phyloP scores from a whole-genome alignment of 2,888 invertebrate species.

The Hemithea aestivaria region DNA sequence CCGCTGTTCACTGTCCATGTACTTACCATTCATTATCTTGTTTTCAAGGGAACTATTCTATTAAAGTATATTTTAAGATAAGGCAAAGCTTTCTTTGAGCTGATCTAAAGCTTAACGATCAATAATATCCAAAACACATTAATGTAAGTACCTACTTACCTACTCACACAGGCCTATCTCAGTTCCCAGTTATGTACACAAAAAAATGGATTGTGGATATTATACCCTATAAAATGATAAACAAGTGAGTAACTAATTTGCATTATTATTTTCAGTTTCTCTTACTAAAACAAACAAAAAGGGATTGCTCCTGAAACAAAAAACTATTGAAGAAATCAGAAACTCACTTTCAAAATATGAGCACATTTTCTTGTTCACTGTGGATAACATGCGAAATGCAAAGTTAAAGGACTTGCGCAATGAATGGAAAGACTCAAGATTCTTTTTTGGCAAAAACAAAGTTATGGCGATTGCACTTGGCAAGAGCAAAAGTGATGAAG shows the following conservation, averaged over 20 bases:
- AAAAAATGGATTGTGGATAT: too few relatives aligned
- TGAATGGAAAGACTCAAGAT: conserved; percentile 94
- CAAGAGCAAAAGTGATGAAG: conserved; percentile 88
- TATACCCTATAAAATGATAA: too few relatives aligned
- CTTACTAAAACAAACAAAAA: conserved; percentile 97
- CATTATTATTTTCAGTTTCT: conserved; percentile 84
- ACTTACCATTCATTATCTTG: too few relatives aligned
- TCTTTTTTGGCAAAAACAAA: conserved; percentile 98
- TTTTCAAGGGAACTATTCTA: too few relatives aligned
- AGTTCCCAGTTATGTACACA: too few relatives aligned
- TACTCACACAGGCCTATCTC: too few relatives aligned
- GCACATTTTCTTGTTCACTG: conserved; percentile 92
- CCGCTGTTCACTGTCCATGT: not conserved
- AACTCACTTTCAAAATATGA: conserved; percentile 89
- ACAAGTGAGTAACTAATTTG: too few relatives aligned
- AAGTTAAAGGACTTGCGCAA: conserved; percentile 91
- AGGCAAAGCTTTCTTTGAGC: too few relatives aligned
- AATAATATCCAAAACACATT: too few relatives aligned
- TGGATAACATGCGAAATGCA: conserved; percentile 94
- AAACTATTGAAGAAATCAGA: conserved; percentile 92
- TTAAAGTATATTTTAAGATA: too few relatives aligned
- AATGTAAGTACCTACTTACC: too few relatives aligned
- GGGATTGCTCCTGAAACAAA: conserved; percentile 92
- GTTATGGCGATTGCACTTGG: conserved; percentile 96
- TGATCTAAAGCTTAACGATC: too few relatives aligned